Percentiles rank a stretch among this genome's conserved stretches.
Conservation (phyloP, 1,140 invertebrate genomes). For the Euwallacea similis region DNA sequence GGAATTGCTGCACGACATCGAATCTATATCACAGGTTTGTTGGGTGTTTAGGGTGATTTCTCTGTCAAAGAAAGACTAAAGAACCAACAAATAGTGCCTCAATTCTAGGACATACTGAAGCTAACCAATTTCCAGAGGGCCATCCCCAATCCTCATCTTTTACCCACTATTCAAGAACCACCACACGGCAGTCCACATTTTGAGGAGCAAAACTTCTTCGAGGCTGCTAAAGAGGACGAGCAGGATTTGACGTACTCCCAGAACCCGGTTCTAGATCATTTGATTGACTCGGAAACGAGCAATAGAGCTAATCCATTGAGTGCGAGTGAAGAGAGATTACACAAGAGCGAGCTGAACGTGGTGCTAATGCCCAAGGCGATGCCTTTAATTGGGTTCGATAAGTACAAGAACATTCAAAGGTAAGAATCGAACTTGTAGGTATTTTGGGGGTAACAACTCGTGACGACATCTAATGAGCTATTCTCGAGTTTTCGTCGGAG, state of each 20-base stretch:
- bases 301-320: not conserved
- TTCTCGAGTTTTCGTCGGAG: too few species aligned
- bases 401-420: slow-evolving; percentile 50
- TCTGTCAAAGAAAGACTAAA: too few species aligned
- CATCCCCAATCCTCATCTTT: not conserved
- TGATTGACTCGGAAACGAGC: not conserved
- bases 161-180: slow-evolving; percentile 23
- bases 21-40: slow-evolving; percentile 55
- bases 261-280: slow-evolving; percentile 19
- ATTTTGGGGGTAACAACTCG: not conserved
- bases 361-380: slow-evolving; percentile 53
- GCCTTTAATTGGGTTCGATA: slow-evolving; percentile 52
- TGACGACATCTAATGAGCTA: not conserved
- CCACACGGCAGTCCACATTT: not conserved
- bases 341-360: slow-evolving; percentile 51
- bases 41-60: too few species aligned
- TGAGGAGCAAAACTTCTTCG: slow-evolving; percentile 3
- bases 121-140: slow-evolving; percentile 43
- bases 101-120: slow-evolving; percentile 42
- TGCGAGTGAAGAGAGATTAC: slow-evolving; percentile 29
- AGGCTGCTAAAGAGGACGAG: not conserved
- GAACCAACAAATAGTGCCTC: too few species aligned
- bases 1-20: slow-evolving; percentile 57
- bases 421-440: slow-evolving; percentile 9
- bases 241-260: slow-evolving; percentile 16